phyloP scores from a whole-genome alignment of 2,888 invertebrate genomes.

The Stomorhina lunata region DNA sequence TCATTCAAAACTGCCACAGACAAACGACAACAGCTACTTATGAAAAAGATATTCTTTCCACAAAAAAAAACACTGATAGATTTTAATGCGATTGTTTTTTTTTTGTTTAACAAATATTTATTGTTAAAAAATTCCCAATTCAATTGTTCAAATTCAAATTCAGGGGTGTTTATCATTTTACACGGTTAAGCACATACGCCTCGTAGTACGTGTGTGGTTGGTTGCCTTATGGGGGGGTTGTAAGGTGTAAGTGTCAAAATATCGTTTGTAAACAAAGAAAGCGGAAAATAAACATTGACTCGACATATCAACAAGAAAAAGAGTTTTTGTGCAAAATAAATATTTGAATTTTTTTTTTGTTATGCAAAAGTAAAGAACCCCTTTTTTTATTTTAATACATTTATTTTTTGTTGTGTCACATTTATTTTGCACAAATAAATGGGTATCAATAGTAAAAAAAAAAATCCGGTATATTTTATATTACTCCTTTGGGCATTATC shows the following conservation, averaged over 20 bases:
- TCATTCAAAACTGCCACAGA: background rate
- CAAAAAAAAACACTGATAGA: background rate
- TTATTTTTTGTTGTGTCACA: background rate
- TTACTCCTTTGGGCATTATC: slow-evolving; percentile 58
- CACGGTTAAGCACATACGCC: background rate
- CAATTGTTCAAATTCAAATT: background rate
- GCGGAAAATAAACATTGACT: slow-evolving; percentile 42
- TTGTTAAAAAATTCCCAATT: slow-evolving; percentile 14
- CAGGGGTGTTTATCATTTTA: slow-evolving; percentile 14
- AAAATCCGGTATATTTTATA: background rate
- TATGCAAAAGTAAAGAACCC: slow-evolving; percentile 32
- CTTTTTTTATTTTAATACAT: background rate
- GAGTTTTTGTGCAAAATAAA: slow-evolving; percentile 12
- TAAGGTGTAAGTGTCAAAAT: slow-evolving; percentile 27
- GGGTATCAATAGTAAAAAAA: slow-evolving; percentile 59
- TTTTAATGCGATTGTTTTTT: slow-evolving; percentile 32
- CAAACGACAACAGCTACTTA: slow-evolving; percentile 15
- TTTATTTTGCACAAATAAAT: slow-evolving; percentile 36
- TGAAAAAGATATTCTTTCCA: slow-evolving; percentile 10
- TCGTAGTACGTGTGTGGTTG: slow-evolving; percentile 27
- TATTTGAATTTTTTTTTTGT: background rate
- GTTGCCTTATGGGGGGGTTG: slow-evolving; percentile 20
- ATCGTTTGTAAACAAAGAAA: slow-evolving; percentile 32
- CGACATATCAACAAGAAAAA: slow-evolving; percentile 38
- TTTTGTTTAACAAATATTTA: slow-evolving; percentile 30